Evolutionary conservation across 2,797 vertebrate species (phyloP).

Genomic region (Myiothlypis chrysogaster): DNA sequence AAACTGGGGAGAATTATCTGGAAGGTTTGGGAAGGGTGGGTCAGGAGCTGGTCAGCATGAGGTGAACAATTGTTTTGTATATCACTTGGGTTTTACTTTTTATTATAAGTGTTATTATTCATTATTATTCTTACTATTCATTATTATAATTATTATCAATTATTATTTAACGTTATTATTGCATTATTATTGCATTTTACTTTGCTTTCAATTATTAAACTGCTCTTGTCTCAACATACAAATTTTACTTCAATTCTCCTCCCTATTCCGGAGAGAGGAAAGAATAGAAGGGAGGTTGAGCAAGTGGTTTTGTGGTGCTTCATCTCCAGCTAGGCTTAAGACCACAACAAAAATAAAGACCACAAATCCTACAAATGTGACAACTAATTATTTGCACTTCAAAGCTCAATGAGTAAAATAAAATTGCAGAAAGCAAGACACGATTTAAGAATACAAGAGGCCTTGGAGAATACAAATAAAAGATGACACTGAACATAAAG

Average conservation of each 20-base stretch:
- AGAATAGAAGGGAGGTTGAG: background rate
- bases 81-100: background rate
- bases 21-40: background rate
- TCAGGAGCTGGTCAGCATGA: accelerated
- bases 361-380: background rate
- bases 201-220: background rate
- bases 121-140: background rate
- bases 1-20: background rate
- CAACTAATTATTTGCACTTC: background rate
- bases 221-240: background rate
- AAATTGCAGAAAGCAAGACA: background rate
- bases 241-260: background rate
- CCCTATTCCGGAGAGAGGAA: background rate
- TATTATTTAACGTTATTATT: background rate
- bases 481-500: background rate
- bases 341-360: background rate
- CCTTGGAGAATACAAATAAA: background rate
- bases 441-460: background rate
- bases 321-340: background rate
- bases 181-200: background rate
- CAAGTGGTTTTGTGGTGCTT: background rate
- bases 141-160: background rate
- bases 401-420: background rate
- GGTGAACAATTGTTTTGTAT: background rate
- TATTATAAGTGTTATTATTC: background rate